A percentile compares a stretch with the other conserved stretches of the same genome.
These are phyloP conservation scores for Drosophila mauritiana DNA, from an alignment of 1,140 invertebrate species.

Conservation along the genomic window DNA sequence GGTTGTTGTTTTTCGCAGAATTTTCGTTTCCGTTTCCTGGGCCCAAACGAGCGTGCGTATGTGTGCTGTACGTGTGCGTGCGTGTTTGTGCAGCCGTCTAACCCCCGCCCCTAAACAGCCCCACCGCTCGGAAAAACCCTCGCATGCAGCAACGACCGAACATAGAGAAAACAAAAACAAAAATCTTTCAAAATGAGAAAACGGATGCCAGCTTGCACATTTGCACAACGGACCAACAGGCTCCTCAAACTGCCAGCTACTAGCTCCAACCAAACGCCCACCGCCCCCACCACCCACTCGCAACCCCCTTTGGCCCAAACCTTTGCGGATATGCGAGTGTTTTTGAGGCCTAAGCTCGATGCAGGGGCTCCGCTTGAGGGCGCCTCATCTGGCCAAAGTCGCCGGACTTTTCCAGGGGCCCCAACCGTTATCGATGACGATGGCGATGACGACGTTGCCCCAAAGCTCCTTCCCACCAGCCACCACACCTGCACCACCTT, in stretches of 20 bases:
- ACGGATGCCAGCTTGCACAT: conserved; percentile 82
- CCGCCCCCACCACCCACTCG: conserved; percentile 10
- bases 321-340: background rate
- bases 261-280: conserved; percentile 7
- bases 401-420: conserved; percentile 51
- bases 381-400: conserved; percentile 65
- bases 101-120: background rate
- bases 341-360: conserved; percentile 56
- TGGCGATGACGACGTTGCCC: conserved; percentile 59
- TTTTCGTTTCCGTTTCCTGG: conserved; percentile 82
- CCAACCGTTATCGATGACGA: conserved; percentile 72
- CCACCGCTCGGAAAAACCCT: background rate
- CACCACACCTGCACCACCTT: conserved; percentile 5
- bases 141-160: conserved; percentile 58
- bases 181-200: conserved; percentile 77
- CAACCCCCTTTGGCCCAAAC: background rate
- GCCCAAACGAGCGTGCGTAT: conserved; percentile 68
- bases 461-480: conserved; percentile 30
- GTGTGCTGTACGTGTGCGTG: conserved; percentile 18
- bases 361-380: conserved; percentile 52
- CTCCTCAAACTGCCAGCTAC: conserved; percentile 19
- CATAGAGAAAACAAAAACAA: conserved; percentile 75
- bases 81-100: conserved; percentile 31
- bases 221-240: conserved; percentile 68
- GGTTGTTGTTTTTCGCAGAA: conserved; percentile 79